Base-by-base conservation (phyloP, 1,140 invertebrate species). In the Planococcus citri region DNA sequence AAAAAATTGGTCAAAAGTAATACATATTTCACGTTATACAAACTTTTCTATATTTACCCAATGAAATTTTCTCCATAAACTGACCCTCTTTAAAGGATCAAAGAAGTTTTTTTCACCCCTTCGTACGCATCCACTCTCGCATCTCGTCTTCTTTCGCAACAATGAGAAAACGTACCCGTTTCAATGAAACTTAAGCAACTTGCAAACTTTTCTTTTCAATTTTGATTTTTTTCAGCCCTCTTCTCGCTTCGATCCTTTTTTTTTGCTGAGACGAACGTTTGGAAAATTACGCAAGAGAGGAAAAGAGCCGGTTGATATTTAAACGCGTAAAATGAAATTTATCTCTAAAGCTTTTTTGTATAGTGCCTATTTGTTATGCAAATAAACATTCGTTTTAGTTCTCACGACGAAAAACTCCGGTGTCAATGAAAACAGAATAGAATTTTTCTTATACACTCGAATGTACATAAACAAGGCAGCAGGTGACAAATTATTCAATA, bases 311-410 rank as follows among this genome's bases (percentile, higher is more conserved):
- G n/a, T n/a, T 51, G 17, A 51, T 51, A 51, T 51, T 51, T 51
- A 51, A 51, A 51, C 41, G 41, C 41, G 41, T 51, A 51, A 51
- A 51, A 51, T 51, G 6, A 51, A 51, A 51, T 51, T 51, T 51
- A 51, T 51, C 17, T 51, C 41, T 20, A 14, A 9, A 51, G 41
- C 41, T 6, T 51, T 9, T 17, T 51, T 51, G 6, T 14, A 37
- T 14, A 6, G 33, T 37, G 6, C n/a, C n/a, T 20, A 2, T 51
- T 51, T 17, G 12, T n/a, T n/a, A n/a, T n/a, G n/a, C n/a, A n/a
- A n/a, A n/a, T n/a, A n/a, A 51, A n/a, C 41, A 51, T 20, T 51
- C 41, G 41, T 51, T 51, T 17, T 20, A 9, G 41, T 51, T 51
- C 41, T 20, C 41, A 51, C 41, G 41, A 51, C 6, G 6, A 20